Conservation (phyloP, 2,888 invertebrate genomes). For the Ypsolopha sequella region DNA sequence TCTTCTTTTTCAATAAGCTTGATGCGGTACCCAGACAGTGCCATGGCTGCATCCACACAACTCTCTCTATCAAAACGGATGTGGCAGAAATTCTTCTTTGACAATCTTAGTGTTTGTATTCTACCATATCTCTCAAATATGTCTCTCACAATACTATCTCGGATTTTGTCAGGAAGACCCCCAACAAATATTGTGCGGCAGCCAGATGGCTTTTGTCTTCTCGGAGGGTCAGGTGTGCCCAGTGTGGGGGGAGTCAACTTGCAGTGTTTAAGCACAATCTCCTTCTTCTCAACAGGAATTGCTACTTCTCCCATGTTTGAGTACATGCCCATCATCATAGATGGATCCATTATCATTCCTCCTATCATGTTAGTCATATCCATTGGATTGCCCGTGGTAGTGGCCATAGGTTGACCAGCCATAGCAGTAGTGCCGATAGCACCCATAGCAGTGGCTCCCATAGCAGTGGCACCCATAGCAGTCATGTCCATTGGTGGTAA, state of each 20-base stretch:
- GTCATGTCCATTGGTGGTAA: constrained; percentile 1
- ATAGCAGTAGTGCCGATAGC: constrained; percentile 23
- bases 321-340: constrained; percentile 65
- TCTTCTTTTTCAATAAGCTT: constrained; percentile 77
- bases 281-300: constrained; percentile 46
- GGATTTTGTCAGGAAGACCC: constrained; percentile 91
- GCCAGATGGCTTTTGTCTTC: constrained; percentile 88
- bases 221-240: constrained; percentile 85
- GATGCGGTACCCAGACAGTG: constrained; percentile 85
- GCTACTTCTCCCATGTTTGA: constrained; percentile 52
- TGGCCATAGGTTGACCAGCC: constrained; percentile 16
- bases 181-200: constrained; percentile 96
- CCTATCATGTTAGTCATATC: constrained; percentile 57
- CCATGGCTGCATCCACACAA: constrained; percentile 90
- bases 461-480: neutral
- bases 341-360: constrained; percentile 75
- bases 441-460: constrained; percentile 28
- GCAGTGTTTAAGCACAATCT: constrained; percentile 85
- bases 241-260: constrained; percentile 90
- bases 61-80: constrained; percentile 90
- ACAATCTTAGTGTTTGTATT: constrained; percentile 89
- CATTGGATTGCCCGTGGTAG: constrained; percentile 22
- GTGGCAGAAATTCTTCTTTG: constrained; percentile 96
- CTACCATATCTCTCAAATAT: constrained; percentile 89
- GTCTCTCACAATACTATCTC: constrained; percentile 89